Percentiles rank a stretch among this genome's conserved stretches.
Evolutionary conservation across 2,113 vertebrate genomes (phyloP).

Genomic region (Scophthalmus maximus): DNA sequence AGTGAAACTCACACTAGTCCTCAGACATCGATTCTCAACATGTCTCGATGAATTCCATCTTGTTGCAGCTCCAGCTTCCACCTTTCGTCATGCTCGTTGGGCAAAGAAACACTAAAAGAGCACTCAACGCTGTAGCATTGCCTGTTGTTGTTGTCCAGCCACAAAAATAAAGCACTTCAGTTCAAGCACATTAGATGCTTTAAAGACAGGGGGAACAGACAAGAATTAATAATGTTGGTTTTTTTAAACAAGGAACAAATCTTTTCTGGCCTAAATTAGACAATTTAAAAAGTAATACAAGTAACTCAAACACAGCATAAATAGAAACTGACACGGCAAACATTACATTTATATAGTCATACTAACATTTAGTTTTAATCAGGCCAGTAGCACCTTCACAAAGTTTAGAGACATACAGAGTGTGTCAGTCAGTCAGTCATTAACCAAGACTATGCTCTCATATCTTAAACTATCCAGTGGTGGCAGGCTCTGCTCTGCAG

Average conservation of each 20-base stretch:
- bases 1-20: too few relatives aligned
- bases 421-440: slow-evolving; percentile 61
- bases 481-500: slow-evolving; percentile 43
- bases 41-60: too few relatives aligned
- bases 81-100: too few relatives aligned
- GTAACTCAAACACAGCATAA: neutral
- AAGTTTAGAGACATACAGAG: slow-evolving; percentile 8
- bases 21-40: too few relatives aligned
- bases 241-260: too few relatives aligned
- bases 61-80: too few relatives aligned
- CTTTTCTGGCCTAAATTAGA: too few relatives aligned
- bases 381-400: slow-evolving; percentile 13
- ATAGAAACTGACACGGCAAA: neutral
- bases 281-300: neutral
- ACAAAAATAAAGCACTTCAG: neutral
- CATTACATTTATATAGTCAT: neutral
- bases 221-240: too few relatives aligned
- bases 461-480: slow-evolving; percentile 41
- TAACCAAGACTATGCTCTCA: slow-evolving; percentile 56
- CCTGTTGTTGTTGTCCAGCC: neutral
- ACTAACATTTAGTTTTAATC: slow-evolving; percentile 2
- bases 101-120: too few relatives aligned
- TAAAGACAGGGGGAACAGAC: too few relatives aligned
- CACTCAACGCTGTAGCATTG: neutral
- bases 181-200: neutral